phyloP scores from a whole-genome alignment of 2,888 invertebrate genomes.

The Oscheius onirici region DNA sequence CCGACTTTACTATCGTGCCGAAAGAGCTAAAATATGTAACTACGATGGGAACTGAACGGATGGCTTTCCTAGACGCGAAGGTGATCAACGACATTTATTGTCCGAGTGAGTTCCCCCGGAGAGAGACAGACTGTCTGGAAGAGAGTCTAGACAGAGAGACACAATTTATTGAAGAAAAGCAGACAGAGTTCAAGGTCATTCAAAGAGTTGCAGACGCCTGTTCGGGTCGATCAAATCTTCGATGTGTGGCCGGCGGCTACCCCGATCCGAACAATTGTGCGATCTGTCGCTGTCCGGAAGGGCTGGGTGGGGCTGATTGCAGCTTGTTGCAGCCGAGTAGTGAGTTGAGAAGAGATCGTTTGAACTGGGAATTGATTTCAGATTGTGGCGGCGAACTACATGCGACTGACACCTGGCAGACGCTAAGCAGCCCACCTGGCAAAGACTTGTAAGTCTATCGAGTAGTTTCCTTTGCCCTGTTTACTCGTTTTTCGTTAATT shows the following conservation, averaged over 20 bases:
- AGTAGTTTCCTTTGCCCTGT: no score
- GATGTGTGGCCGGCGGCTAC: slow-evolving; percentile 68
- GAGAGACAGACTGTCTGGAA: slow-evolving; percentile 18
- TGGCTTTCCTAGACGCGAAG: slow-evolving; percentile 71
- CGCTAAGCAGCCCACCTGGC: slow-evolving; percentile 64
- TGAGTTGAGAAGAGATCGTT: slow-evolving; percentile 35
- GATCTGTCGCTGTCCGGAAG: slow-evolving; percentile 67
- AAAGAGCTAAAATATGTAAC: slow-evolving; percentile 71
- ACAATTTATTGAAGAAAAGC: background rate
- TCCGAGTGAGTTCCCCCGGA: slow-evolving; percentile 61
- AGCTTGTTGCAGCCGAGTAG: slow-evolving; percentile 66
- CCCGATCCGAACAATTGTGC: slow-evolving; percentile 70
- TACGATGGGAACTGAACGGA: slow-evolving; percentile 71
- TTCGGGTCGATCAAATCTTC: slow-evolving; percentile 52
- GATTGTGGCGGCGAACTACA: slow-evolving; percentile 68
- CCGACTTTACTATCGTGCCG: slow-evolving; percentile 71
- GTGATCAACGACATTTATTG: slow-evolving; percentile 71
- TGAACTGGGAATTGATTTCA: slow-evolving; percentile 33
- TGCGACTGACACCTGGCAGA: slow-evolving; percentile 70
- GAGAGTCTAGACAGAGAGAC: slow-evolving; percentile 13
- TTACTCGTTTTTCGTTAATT: no score
- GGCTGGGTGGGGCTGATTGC: slow-evolving; percentile 69
- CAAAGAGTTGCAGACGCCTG: slow-evolving; percentile 54
- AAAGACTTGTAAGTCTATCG: slow-evolving; percentile 54
- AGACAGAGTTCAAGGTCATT: background rate